Base-by-base conservation (phyloP, 2,113 vertebrate species). In the Callaeas wilsoni region DNA sequence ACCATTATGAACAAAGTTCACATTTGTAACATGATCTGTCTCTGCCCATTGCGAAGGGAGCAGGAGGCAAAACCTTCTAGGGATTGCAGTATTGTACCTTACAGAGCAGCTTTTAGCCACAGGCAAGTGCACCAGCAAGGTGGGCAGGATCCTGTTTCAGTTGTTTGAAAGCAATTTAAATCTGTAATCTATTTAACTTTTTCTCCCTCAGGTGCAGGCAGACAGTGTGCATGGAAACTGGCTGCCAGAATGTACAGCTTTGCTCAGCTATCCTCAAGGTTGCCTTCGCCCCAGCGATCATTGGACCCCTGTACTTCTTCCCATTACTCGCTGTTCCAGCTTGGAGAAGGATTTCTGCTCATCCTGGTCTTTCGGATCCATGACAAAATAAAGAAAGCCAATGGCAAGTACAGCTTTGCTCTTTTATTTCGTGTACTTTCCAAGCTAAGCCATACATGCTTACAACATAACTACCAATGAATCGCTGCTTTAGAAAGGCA, bases 161-260 rank as follows among this genome's bases (percentile, higher is more conserved):
- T 19, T 37, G 23, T 26, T 49, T 47, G 52, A 14, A 74, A 70
- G 49, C 4, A 27, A 55, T 39, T 68, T 30, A 27, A 49, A 56
- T 42, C 17, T 44, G 10, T 56, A 14, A 65, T 6, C 19, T 18
- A 16, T 52, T 50, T 56, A n/a, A 50, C 65, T 56, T n/a, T 50
- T 78, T 60, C 50, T 27, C 73, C 41, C 41, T 42, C 84, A 99
- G 98, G 83, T 98, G 98, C 95, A 97, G 97, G 42, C 95, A 90
- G 77, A 98, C 98, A 12, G 97, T 98, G 80, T 98, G 98, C 94
- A 97, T 99, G 97, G 98, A 99, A 95, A 99, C 98, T 0, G 98
- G 98, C 73, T 99, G 98, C 97, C 99, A 99, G 95, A 99, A 99
- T 7, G 35, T 97, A 59, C 98, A 99, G 84, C 97, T 99, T 76